phyloP scores from a whole-genome alignment of 2,797 vertebrate species.

The Delichon dasypus region DNA sequence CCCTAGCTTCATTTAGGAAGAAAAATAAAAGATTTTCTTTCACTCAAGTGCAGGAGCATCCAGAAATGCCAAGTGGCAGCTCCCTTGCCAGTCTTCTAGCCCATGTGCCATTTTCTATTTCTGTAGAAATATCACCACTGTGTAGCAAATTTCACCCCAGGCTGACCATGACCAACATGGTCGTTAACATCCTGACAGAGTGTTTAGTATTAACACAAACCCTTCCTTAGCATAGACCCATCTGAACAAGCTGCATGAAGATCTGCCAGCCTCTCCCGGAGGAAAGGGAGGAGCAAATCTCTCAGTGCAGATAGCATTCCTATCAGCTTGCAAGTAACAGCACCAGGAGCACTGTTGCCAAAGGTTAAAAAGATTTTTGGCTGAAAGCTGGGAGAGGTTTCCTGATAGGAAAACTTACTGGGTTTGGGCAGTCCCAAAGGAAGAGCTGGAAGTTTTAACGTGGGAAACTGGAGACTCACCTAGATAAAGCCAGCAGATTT shows the following conservation, averaged over 20 bases:
- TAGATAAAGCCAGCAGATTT: not conserved
- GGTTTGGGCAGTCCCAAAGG: slow-evolving; percentile 28
- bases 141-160: not conserved
- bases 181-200: not conserved
- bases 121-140: not conserved
- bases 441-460: slow-evolving; percentile 32
- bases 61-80: not conserved
- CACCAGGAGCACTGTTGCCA: not conserved
- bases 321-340: not conserved
- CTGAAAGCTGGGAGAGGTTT: slow-evolving; percentile 55
- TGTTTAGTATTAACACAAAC: not conserved
- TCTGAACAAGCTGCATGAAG: not conserved
- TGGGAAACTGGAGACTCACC: not conserved
- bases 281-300: slow-evolving; percentile 33
- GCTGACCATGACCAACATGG: not conserved
- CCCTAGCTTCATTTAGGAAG: not conserved
- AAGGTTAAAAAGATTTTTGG: slow-evolving; percentile 14
- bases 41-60: not conserved
- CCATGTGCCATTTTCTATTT: not conserved
- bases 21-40: not conserved
- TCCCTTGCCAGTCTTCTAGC: not conserved
- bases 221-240: not conserved
- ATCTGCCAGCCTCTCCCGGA: not conserved
- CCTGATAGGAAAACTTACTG: slow-evolving; percentile 56
- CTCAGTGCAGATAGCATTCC: not conserved